These are phyloP conservation scores for Tamias sibiricus DNA, from an alignment of 2,113 vertebrate genomes.

Conservation along the genomic window DNA sequence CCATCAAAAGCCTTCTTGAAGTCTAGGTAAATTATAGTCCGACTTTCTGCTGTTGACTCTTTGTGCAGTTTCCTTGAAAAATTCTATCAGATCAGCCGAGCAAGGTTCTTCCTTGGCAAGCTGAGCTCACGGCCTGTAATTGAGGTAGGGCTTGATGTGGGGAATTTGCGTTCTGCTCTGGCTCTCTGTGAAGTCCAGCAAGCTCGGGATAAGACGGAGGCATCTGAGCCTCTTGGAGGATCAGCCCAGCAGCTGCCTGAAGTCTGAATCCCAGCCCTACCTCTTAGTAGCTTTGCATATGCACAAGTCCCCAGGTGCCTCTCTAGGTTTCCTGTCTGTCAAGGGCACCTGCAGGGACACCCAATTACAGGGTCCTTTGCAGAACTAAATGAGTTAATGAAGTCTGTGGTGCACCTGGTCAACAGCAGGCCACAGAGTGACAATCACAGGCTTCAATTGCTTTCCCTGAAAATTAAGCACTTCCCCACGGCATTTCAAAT, in stretches of 20 bases:
- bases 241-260: neutral
- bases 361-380: rapidly evolving
- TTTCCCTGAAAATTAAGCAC: neutral
- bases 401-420: rapidly evolving
- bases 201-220: neutral
- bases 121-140: neutral
- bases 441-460: rapidly evolving
- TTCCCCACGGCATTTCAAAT: neutral
- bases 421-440: rapidly evolving
- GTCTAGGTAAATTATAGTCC: slow-evolving; percentile 40
- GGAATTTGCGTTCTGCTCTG: neutral
- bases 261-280: too few species aligned
- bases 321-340: neutral
- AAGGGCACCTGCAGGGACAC: rapidly evolving
- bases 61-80: slow-evolving; percentile 35
- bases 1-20: slow-evolving; percentile 58
- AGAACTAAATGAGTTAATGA: neutral
- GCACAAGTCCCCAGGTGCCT: neutral
- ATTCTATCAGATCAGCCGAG: neutral
- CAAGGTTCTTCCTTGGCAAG: neutral
- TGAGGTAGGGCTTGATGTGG: neutral
- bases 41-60: slow-evolving; percentile 29
- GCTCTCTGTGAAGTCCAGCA: neutral
- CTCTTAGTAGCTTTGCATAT: too few species aligned
- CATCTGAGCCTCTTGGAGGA: neutral